Evolutionary conservation across 2,797 vertebrate genomes (phyloP).

Genomic region (Sebastes paucispinis): DNA sequence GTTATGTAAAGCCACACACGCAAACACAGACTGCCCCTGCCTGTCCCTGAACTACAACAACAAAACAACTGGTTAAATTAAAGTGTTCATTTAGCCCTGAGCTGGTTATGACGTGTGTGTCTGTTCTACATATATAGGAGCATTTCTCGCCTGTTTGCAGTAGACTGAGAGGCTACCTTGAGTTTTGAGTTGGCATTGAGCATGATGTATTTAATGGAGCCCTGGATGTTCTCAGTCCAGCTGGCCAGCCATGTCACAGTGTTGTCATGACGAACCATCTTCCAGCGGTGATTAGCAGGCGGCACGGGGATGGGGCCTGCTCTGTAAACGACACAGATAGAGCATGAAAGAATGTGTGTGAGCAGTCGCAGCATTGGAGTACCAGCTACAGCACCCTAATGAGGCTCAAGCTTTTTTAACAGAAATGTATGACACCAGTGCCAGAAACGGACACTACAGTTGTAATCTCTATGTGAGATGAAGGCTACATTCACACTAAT

Average conservation of each 20-base stretch:
- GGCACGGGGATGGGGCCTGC: conserved; percentile 71
- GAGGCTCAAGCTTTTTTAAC: not conserved
- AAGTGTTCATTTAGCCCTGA: not conserved
- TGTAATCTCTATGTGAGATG: not conserved
- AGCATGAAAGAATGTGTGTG: not conserved
- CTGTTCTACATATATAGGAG: not conserved
- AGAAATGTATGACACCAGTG: not conserved
- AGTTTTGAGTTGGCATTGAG: conserved; percentile 89
- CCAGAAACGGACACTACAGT: not conserved
- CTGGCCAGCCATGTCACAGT: conserved; percentile 77
- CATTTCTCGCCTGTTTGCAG: not conserved
- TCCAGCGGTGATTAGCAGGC: conserved; percentile 79
- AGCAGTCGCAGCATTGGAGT: not conserved
- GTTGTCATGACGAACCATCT: conserved; percentile 78
- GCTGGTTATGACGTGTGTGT: not conserved
- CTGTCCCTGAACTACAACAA: not conserved
- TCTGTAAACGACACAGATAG: conserved; percentile 51
- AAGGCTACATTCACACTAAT: not conserved
- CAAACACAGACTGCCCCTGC: not conserved
- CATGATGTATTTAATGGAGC: conserved; percentile 83
- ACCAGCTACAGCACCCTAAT: not conserved
- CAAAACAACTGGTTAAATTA: not conserved
- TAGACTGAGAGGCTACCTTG: conserved; percentile 70
- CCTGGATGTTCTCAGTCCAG: conserved; percentile 82
- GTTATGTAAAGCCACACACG: not conserved